These are phyloP conservation scores for Sinohyriopsis cumingii DNA, from an alignment of 2,888 invertebrate species.

Conservation along the genomic window DNA sequence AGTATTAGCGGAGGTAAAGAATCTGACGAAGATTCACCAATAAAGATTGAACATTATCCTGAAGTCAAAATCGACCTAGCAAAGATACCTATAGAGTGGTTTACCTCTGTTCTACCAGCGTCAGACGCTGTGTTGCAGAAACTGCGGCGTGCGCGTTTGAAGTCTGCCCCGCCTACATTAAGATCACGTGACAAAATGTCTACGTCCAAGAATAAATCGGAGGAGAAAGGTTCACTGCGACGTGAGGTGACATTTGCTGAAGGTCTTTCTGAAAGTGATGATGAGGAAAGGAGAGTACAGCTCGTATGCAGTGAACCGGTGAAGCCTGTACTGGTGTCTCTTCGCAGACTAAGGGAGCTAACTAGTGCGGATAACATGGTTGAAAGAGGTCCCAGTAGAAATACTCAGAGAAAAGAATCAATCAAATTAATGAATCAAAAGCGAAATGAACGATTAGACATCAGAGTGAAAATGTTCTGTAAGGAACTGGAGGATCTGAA, in stretches of 20 bases:
- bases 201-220: constrained; percentile 2
- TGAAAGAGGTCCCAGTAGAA: constrained; percentile 41
- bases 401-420: constrained; percentile 22
- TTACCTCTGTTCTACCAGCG: constrained; percentile 38
- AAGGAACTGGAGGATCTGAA: constrained; percentile 23
- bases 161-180: constrained; percentile 32
- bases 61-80: background rate
- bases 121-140: constrained; percentile 43
- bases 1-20: constrained; percentile 23
- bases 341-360: constrained; percentile 43
- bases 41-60: constrained; percentile 1
- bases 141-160: constrained; percentile 24
- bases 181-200: background rate
- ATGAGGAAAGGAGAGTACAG: constrained; percentile 18
- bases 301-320: constrained; percentile 38
- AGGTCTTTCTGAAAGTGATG: constrained; percentile 9
- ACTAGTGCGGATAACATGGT: constrained; percentile 36
- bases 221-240: constrained; percentile 3
- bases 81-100: constrained; percentile 42
- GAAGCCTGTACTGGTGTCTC: constrained; percentile 46
- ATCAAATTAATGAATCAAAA: constrained; percentile 15
- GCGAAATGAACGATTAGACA: constrained; percentile 16
- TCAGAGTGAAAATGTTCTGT: constrained; percentile 31
- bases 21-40: constrained; percentile 21
- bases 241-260: constrained; percentile 3